Percentiles rank a stretch among this genome's conserved stretches.
These are phyloP conservation scores for Salarias fasciatus DNA, from an alignment of 2,797 vertebrate genomes.

Conservation along the genomic window DNA sequence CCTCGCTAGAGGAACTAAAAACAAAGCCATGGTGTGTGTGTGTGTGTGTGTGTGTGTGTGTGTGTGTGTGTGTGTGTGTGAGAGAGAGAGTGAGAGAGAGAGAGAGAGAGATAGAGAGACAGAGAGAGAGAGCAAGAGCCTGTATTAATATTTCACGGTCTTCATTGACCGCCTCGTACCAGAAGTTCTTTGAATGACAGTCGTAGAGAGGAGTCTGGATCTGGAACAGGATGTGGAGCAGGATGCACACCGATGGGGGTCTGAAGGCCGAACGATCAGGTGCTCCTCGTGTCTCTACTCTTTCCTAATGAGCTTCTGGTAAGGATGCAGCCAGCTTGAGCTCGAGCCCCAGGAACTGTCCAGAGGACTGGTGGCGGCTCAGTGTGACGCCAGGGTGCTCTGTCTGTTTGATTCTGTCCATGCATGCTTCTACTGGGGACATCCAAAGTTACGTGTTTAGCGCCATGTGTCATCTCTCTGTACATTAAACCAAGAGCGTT, in stretches of 20 bases:
- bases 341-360: no score
- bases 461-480: no score
- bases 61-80: no score
- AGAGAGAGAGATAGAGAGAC: no score
- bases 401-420: not conserved
- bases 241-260: not conserved
- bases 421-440: no score
- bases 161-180: conserved; percentile 82
- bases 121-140: conserved; percentile 87
- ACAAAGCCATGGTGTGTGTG: conserved; percentile 21
- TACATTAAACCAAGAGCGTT: no score
- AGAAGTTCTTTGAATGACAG: conserved; percentile 66
- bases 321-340: no score
- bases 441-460: no score
- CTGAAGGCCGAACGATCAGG: not conserved
- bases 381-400: not conserved
- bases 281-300: no score
- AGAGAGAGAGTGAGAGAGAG: conserved; percentile 87
- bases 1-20: conserved; percentile 82
- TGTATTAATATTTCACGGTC: conserved; percentile 93
- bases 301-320: no score
- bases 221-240: not conserved
- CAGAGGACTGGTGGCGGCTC: not conserved
- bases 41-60: not conserved
- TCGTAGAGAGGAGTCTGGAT: conserved; percentile 26